Conservation (phyloP, 1,140 invertebrate species). For the Parapsyche elsis region DNA sequence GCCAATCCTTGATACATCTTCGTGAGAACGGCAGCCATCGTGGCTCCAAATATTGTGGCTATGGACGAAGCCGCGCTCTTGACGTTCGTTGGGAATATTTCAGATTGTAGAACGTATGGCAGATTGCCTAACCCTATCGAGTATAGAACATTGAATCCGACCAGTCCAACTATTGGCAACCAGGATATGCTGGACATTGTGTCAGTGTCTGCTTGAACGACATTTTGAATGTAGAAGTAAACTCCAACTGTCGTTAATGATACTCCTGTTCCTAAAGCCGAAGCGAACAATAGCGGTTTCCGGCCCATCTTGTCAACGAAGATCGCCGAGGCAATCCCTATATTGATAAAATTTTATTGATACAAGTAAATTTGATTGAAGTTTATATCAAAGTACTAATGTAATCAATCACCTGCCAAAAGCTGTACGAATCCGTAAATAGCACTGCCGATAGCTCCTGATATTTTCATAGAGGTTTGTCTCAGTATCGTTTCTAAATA, state of each 20-base stretch:
- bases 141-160: constrained; percentile 71
- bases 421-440: constrained; percentile 76
- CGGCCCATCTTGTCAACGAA: constrained; percentile 82
- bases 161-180: constrained; percentile 68
- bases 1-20: constrained; percentile 70
- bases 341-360: neutral
- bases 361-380: neutral
- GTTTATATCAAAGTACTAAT: neutral
- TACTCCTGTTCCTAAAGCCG: constrained; percentile 67
- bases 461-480: constrained; percentile 64
- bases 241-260: constrained; percentile 67
- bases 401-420: constrained; percentile 65
- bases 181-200: constrained; percentile 62
- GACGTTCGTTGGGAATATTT: constrained; percentile 72
- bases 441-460: constrained; percentile 68
- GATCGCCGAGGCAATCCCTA: constrained; percentile 73
- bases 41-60: constrained; percentile 62
- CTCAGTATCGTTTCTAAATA: constrained; percentile 75
- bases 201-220: constrained; percentile 58
- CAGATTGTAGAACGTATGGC: constrained; percentile 72
- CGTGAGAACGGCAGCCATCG: constrained; percentile 67
- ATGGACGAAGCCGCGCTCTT: constrained; percentile 68
- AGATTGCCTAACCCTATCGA: constrained; percentile 71
- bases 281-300: constrained; percentile 74
- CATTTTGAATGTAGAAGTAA: constrained; percentile 67